Conservation (phyloP, 2,797 vertebrate species). For the Pteropus rufus region DNA sequence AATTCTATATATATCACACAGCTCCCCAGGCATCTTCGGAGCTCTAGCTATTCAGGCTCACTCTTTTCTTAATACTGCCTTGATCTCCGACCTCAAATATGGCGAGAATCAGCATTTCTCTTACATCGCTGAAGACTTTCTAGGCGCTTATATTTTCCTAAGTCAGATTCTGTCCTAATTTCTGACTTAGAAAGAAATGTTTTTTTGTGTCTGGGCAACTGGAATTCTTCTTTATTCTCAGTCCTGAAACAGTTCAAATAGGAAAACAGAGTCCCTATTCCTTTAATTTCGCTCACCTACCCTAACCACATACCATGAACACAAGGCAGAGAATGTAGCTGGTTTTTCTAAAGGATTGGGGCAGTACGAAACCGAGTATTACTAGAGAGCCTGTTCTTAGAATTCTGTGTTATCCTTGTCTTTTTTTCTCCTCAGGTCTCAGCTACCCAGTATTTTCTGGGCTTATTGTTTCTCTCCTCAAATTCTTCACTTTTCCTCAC, state of each 20-base stretch:
- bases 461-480: not conserved
- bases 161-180: not conserved
- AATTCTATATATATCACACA: not conserved
- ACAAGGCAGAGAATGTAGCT: not conserved
- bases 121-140: not conserved
- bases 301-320: not conserved
- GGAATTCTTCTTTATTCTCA: not conserved
- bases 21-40: not conserved
- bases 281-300: not conserved
- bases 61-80: not conserved
- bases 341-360: not conserved
- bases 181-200: not conserved
- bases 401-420: not conserved
- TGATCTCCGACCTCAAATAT: not conserved
- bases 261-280: not conserved
- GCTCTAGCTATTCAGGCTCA: not conserved
- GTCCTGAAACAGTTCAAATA: not conserved
- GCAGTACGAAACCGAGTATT: not conserved
- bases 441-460: not conserved
- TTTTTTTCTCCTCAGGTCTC: not conserved
- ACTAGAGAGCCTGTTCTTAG: not conserved
- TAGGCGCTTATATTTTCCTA: not conserved
- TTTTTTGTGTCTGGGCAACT: not conserved
- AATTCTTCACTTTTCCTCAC: not conserved
- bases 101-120: not conserved